Base-by-base conservation (phyloP, 2,113 vertebrate species). In the Alligator sinensis region DNA sequence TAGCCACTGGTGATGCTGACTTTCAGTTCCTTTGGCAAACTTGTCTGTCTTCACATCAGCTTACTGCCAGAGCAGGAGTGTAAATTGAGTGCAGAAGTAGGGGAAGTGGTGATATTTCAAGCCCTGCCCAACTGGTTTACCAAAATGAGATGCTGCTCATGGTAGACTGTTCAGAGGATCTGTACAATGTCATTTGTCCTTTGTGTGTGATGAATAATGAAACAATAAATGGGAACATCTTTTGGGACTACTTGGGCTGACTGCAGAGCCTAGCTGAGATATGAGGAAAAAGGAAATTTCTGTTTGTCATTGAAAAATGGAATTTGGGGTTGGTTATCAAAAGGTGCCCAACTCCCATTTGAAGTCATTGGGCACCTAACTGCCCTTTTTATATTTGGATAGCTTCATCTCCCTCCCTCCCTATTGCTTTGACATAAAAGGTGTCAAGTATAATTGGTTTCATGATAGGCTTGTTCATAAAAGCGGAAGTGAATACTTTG, bases 401-500 rank as follows among this genome's bases (percentile, higher is more conserved):
- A 47, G 47, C 47, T 47, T 47, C 34, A 74, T 74, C 70, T 68
- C 15, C 28, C 28, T 68, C 27, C 24, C 24, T 72, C 10, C 11
- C 38, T 47, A 6, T 72, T 72, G 34, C 68, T 19, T 38, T 34
- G 11, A 72, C 47, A 47, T 47, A 47, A 47, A 47, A 47, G 47
- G 47, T 47, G 47, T 47, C 47, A 47, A 47, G 47, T 47, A 47
- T 47, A 47, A 47, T 16, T 59, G 62, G 18, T 80, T 90, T 88
- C 59, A 25, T 11, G 90, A 11, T 0, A 0, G 17, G 86, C 57
- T 78, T 84, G 9, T 19, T 2, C 2, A 9, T 25, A 34, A 47
- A 66, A 27, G 13, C 25, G 93, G 12, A 91, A 18, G 12, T 82
- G 21, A 87, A 68, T 16, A 34, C 59, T 30, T 79, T 5, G 54